Evolutionary conservation across 2,888 invertebrate genomes (phyloP).

Genomic region (Oligia latruncula): DNA sequence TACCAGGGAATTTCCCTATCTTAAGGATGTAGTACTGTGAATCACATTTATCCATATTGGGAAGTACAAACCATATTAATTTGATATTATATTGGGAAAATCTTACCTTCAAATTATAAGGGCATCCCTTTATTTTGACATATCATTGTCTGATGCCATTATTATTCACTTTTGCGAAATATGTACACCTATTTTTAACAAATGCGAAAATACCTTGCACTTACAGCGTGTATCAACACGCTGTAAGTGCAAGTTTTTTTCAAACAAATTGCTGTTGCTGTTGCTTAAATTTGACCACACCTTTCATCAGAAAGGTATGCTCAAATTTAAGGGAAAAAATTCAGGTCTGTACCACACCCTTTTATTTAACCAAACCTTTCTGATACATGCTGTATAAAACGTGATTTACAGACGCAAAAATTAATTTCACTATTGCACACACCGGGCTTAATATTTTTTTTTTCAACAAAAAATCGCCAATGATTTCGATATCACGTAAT

Average conservation of each 20-base stretch:
- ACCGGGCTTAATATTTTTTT: neutral
- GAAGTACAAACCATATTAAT: neutral
- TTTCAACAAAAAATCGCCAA: too few species aligned
- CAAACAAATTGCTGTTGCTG: too few species aligned
- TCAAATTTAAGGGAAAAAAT: neutral
- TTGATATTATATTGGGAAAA: neutral
- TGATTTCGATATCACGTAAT: neutral
- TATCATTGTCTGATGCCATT: accelerated
- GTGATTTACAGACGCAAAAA: neutral
- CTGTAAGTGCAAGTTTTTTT: too few species aligned
- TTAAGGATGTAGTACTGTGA: neutral
- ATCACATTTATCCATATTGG: neutral
- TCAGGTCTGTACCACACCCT: neutral
- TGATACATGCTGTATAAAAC: neutral
- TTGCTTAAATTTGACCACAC: too few species aligned
- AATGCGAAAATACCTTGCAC: neutral
- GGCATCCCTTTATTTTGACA: neutral
- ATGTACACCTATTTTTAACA: neutral
- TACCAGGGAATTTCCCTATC: neutral
- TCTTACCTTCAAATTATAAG: neutral
- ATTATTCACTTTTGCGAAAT: neutral
- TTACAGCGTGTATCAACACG: neutral
- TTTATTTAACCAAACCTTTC: neutral
- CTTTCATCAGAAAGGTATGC: neutral
- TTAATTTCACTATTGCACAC: neutral